Percentiles rank a stretch among this genome's conserved stretches.
Conservation (phyloP, 2,888 invertebrate genomes). For the Pasiphila rectangulata region DNA sequence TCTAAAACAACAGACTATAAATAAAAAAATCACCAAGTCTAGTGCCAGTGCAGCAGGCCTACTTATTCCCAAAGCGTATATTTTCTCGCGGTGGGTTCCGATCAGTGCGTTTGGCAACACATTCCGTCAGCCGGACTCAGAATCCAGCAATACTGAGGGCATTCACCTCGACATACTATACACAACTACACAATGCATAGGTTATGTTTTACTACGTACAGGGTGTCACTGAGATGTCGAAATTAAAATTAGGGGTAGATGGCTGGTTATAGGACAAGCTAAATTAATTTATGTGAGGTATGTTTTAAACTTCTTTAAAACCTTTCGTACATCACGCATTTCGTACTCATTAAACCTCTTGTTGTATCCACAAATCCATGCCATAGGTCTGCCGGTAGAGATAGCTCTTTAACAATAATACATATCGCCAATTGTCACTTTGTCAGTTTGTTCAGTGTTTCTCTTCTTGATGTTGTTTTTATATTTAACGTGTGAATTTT, state of each 20-base stretch:
- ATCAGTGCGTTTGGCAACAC: slow-evolving; percentile 75
- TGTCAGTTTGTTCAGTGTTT: too few species aligned
- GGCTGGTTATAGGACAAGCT: neutral
- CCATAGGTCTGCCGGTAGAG: too few species aligned
- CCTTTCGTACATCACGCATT: too few species aligned
- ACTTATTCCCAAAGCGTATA: slow-evolving; percentile 55
- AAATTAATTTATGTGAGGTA: too few species aligned
- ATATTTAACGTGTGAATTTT: too few species aligned
- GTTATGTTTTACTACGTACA: neutral
- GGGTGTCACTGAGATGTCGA: neutral
- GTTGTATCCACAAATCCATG: too few species aligned
- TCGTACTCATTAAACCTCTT: too few species aligned
- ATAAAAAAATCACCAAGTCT: neutral
- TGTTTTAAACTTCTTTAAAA: too few species aligned
- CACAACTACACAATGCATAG: slow-evolving; percentile 28
- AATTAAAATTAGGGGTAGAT: neutral
- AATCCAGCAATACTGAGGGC: slow-evolving; percentile 58
- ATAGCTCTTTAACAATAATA: too few species aligned
- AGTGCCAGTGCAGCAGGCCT: slow-evolving; percentile 35
- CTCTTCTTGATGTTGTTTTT: too few species aligned
- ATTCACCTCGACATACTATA: slow-evolving; percentile 59
- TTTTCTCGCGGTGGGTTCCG: slow-evolving; percentile 61
- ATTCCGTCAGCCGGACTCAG: slow-evolving; percentile 65
- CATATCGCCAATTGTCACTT: too few species aligned
- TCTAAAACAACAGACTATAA: too few species aligned